Evolutionary conservation across 2,888 invertebrate species (phyloP), one percentile per base, ranked within the genome.

Genomic region (Cylloceria caligata): DNA sequence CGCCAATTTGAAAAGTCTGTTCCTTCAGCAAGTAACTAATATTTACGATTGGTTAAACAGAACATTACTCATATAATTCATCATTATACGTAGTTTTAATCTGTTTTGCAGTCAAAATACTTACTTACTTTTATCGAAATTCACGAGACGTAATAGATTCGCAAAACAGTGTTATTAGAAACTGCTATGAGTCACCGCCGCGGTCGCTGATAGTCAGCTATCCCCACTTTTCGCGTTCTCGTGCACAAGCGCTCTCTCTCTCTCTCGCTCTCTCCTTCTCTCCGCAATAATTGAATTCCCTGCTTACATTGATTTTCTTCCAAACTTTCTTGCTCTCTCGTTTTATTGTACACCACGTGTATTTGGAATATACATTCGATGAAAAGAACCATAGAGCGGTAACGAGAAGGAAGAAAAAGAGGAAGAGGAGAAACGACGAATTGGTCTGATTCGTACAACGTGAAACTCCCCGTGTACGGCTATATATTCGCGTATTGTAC

Each of bases 261-360:
- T 52, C 13, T 1, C 7, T 27, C 30, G n/a, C 55, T 7, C 57
- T 34, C 52, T 74, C 24, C 62, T 49, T 27, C 9, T 30, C 45
- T 74, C 62, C 7, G 69, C 36, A 71, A 76, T 76, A 80, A 80
- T 80, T 80, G 75, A 80, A 80, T 76, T 75, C 71, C 24, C 57
- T 65, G 80, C 75, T 75, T 80, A 67, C 80, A 76, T 80, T 80
- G 80, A 76, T 57, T 80, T 80, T 80, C 67, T 75, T 27, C 30
- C 39, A 68, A 79, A 68, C 73, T 34, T 19, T 39, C 42, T 55
- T n/a, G 16, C 47, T 45, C 13, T 34, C 30, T 30, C 55, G 27
- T 55, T 27, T 27, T 34, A 57, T 57, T 39, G 39, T 30, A 45
- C 47, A 21, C 19, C 60, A 42, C 16, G 30, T 19, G 45, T 69